phyloP scores from a whole-genome alignment of 2,888 invertebrate species.

The Yponomeuta malinellus region DNA sequence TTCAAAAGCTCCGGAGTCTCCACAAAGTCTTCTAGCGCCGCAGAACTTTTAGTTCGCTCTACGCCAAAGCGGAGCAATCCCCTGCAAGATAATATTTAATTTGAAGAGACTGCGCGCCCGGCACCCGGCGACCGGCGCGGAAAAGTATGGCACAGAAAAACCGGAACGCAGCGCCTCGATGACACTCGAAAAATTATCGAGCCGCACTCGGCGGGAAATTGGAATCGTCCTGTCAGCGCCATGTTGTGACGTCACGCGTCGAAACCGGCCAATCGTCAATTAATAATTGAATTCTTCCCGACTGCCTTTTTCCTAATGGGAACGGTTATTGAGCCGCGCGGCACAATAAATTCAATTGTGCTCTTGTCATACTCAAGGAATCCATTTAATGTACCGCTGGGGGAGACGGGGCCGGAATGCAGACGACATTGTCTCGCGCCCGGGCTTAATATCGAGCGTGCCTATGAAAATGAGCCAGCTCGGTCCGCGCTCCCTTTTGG shows the following conservation, averaged over 20 bases:
- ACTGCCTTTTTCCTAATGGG: constrained; percentile 57
- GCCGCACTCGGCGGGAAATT: constrained; percentile 30
- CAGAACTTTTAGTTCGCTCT: too few species aligned
- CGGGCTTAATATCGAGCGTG: constrained; percentile 21
- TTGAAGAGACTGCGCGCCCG: constrained; percentile 26
- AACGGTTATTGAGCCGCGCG: constrained; percentile 32
- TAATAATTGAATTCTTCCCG: constrained; percentile 42
- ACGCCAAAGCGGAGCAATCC: constrained; percentile 18
- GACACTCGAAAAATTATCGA: constrained; percentile 28
- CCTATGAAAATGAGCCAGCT: constrained; percentile 26
- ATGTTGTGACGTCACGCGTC: constrained; percentile 23
- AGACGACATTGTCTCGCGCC: constrained; percentile 32
- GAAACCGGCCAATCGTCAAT: constrained; percentile 35
- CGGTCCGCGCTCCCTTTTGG: constrained; percentile 10
- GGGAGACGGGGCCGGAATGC: constrained; percentile 17
- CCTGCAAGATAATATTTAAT: constrained; percentile 33
- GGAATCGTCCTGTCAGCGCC: constrained; percentile 44
- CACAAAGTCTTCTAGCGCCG: too few species aligned
- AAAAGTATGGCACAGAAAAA: constrained; percentile 13
- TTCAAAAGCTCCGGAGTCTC: too few species aligned
- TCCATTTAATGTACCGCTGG: constrained; percentile 35
- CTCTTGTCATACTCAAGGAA: constrained; percentile 39
- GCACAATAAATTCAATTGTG: constrained; percentile 46
- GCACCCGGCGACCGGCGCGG: constrained; percentile 5
- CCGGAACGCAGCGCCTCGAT: constrained; percentile 15